phyloP scores from a whole-genome alignment of 2,888 invertebrate species.

The Andrena chrysosceles region DNA sequence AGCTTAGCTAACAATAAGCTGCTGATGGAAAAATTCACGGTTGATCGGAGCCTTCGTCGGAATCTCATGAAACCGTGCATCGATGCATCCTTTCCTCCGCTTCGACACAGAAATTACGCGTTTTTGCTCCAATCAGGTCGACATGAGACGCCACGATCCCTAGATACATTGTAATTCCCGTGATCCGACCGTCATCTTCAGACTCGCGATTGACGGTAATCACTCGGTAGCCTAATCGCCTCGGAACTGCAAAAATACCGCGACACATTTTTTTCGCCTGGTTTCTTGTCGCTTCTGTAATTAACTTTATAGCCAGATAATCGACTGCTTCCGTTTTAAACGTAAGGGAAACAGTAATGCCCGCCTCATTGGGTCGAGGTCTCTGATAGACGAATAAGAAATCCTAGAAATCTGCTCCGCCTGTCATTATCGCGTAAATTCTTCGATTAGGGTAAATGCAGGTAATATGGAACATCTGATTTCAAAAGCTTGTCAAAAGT shows the following conservation, averaged over 20 bases:
- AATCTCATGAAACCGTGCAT: conserved; percentile 9
- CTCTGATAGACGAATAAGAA: no score
- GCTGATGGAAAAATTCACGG: background rate
- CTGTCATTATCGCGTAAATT: no score
- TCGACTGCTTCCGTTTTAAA: no score
- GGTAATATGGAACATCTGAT: no score
- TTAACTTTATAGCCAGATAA: no score
- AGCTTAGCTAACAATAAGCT: no score
- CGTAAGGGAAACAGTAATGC: no score
- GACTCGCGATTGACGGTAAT: conserved; percentile 9
- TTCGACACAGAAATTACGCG: conserved; percentile 14
- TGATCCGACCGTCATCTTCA: conserved; percentile 15
- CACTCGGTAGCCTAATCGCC: background rate
- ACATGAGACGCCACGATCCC: background rate
- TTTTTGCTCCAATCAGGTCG: background rate
- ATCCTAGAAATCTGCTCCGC: no score
- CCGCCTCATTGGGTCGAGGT: no score
- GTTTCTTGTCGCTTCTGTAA: no score
- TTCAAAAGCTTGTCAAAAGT: no score
- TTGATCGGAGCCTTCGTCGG: conserved; percentile 1
- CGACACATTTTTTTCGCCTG: conserved; percentile 7
- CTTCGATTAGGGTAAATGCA: no score
- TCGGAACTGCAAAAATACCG: background rate
- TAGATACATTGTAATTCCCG: conserved; percentile 20
- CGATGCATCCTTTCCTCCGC: conserved; percentile 5